Conservation (phyloP, 2,113 vertebrate genomes). For the Myotis yumanensis region DNA sequence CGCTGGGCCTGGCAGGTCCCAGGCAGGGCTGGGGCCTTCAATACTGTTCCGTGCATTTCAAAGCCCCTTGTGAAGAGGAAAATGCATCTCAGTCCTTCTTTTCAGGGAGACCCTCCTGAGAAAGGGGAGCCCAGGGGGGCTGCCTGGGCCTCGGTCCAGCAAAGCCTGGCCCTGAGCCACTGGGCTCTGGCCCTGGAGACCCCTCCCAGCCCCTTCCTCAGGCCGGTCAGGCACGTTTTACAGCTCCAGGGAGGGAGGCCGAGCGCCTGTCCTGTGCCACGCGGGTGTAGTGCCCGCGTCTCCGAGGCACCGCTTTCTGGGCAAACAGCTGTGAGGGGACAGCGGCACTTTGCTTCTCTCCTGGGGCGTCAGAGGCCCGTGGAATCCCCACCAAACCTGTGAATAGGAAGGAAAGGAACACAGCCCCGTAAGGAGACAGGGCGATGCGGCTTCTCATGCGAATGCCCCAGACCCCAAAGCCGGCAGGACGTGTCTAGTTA, state of each 20-base stretch:
- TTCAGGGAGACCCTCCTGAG: neutral
- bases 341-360: neutral
- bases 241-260: neutral
- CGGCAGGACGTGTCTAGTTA: neutral
- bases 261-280: accelerated
- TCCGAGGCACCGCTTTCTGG: neutral
- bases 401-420: neutral
- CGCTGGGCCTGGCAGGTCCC: neutral
- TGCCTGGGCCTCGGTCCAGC: neutral
- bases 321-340: neutral
- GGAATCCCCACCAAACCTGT: neutral
- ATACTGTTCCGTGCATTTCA: neutral
- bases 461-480: neutral
- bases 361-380: no score
- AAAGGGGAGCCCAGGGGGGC: neutral
- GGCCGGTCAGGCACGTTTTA: neutral
- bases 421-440: accelerated
- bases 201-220: accelerated
- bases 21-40: neutral
- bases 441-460: accelerated
- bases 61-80: neutral
- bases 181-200: neutral
- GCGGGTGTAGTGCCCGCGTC: neutral
- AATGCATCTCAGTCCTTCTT: neutral
- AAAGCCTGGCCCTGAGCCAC: neutral